phyloP scores from a whole-genome alignment of 2,113 vertebrate genomes.

The Oxyura jamaicensis region DNA sequence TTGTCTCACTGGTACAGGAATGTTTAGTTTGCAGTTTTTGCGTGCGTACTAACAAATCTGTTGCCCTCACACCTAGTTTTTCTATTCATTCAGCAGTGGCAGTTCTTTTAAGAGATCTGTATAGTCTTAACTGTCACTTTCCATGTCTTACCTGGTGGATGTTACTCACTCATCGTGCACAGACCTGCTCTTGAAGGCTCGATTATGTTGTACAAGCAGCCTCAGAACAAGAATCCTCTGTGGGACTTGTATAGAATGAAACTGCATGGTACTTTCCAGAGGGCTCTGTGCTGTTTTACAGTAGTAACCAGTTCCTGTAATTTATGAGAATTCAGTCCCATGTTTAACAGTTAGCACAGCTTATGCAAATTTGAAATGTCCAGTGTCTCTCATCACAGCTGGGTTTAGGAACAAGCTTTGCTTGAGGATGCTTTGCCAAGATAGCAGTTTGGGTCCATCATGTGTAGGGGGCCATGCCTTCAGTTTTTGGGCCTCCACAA shows the following conservation, averaged over 20 bases:
- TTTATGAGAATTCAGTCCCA: not conserved
- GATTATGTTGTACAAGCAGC: not conserved
- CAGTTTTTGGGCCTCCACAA: not conserved
- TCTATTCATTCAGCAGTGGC: not conserved
- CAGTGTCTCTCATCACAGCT: not conserved
- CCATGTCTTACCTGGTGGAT: not conserved
- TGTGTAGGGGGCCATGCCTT: not conserved
- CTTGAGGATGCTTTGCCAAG: not conserved
- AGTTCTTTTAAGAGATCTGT: not conserved
- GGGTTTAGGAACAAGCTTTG: not conserved
- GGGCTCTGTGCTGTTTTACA: not conserved
- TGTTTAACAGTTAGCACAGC: not conserved
- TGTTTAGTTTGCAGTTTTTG: not conserved
- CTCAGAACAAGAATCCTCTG: conserved; percentile 34
- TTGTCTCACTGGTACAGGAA: not conserved
- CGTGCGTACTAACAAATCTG: not conserved
- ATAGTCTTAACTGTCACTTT: not conserved
- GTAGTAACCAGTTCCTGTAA: not conserved
- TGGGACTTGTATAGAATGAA: not conserved
- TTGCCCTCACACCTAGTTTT: not conserved
- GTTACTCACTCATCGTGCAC: not conserved
- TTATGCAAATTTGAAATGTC: not conserved
- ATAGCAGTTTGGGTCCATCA: fast-evolving
- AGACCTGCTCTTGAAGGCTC: not conserved
- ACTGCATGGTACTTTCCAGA: conserved; percentile 44